Base-by-base conservation (phyloP, 2,797 vertebrate species). In the Holocentrus rufus region DNA sequence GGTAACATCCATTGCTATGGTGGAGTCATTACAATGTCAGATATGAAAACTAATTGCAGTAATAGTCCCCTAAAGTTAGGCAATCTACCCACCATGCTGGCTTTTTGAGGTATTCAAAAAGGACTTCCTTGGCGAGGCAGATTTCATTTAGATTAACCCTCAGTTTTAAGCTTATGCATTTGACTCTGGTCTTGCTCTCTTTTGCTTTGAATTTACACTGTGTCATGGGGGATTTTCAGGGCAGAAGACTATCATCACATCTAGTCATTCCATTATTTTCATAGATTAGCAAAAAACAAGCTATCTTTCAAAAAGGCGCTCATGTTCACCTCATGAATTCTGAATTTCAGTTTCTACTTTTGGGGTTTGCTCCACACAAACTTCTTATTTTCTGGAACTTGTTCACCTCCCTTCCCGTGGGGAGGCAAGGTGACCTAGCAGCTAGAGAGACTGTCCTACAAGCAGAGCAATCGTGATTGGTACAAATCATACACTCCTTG, bases 111-210 rank as follows among this genome's bases (percentile, higher is more conserved):
- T 74, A 44, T 73, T 88, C 79, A 59, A 44, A 61, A 85, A 77
- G 68, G 65, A 79, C 80, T 77, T 83, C 74, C 74, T 83, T 85
- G 86, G 84, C 85, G 75, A 77, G 69, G 31, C 80, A 87, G 92
- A 93, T 93, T 92, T 91, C 76, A 93, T 93, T 93, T 92, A 93
- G 92, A 94, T 93, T 82, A 86, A 76, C 50, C 18, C 52, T 69
- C 50, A 42, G 18, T 60, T 81, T 83, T 76, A 80, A 74, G 84
- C 79, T 2, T 72, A 73, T 80, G 71, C 69, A 62, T 77, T 62
- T 63, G 13, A 50, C 25, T 46, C 27, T 13, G 34, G 7, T 44
- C 57, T 66, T 61, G 18, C 69, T 1, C 14, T 68, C 7, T 52
- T 80, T 52, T 14, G 18, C 64, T 81, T 71, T 49, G 31, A 44